A percentile compares a stretch with the other conserved stretches of the same genome.
phyloP scores from a whole-genome alignment of 2,888 invertebrate species.

The Volucella zonaria region DNA sequence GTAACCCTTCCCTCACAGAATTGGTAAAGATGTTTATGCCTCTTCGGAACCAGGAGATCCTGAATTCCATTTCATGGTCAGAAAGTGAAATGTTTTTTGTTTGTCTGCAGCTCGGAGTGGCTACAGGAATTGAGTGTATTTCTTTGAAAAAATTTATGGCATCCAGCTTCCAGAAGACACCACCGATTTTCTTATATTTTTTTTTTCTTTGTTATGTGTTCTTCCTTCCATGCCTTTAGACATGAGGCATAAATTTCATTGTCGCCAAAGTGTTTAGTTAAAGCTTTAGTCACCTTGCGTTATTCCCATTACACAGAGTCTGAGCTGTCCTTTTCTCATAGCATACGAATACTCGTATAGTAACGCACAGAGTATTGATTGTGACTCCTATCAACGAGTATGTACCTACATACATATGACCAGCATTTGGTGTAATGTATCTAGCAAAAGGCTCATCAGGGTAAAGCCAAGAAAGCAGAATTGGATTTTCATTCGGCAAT shows the following conservation, averaged over 20 bases:
- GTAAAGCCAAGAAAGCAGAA: conserved; percentile 19
- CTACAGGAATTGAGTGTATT: conserved; percentile 63
- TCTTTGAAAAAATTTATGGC: conserved; percentile 69
- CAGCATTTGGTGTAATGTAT: conserved; percentile 41
- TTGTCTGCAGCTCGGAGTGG: conserved; percentile 50
- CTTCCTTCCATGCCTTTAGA: conserved; percentile 25
- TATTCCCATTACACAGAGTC: conserved; percentile 22
- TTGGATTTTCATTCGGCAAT: conserved; percentile 63
- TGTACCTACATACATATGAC: conserved; percentile 13
- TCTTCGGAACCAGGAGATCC: conserved; percentile 36
- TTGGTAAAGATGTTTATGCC: conserved; percentile 42
- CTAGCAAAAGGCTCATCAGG: conserved; percentile 44
- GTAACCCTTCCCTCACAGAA: conserved; percentile 21
- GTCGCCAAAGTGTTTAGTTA: conserved; percentile 58
- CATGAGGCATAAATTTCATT: conserved; percentile 60
- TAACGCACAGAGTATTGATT: conserved; percentile 50
- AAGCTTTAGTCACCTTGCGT: conserved; percentile 59
- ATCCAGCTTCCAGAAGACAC: conserved; percentile 72
- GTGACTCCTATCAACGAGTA: neutral
- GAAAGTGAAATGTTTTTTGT: conserved; percentile 73
- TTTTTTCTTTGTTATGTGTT: conserved; percentile 33
- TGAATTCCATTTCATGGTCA: conserved; percentile 70
- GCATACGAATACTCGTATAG: conserved; percentile 6
- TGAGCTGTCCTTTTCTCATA: conserved; percentile 55
- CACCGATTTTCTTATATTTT: conserved; percentile 47